These are phyloP conservation scores for Vulpes vulpes DNA, from an alignment of 2,113 vertebrate species.

Conservation along the genomic window DNA sequence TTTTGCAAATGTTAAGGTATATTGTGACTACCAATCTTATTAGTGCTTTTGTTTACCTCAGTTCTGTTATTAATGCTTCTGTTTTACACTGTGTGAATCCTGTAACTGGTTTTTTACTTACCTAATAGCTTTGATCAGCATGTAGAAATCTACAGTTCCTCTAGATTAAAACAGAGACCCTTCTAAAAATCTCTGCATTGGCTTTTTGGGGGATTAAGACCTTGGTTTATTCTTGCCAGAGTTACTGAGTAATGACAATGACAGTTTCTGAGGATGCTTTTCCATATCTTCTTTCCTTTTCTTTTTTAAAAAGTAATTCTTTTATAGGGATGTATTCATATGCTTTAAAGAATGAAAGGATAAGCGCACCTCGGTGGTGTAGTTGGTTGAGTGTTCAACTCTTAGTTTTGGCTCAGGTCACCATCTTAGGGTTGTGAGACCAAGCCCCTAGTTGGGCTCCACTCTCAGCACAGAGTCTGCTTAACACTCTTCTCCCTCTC, in stretches of 20 bases:
- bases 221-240: background rate
- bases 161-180: background rate
- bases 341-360: background rate
- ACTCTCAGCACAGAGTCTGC: background rate
- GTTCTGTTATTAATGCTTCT: background rate
- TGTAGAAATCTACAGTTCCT: background rate
- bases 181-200: slow-evolving; percentile 29
- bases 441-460: background rate
- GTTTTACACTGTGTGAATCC: background rate
- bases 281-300: background rate
- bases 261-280: background rate
- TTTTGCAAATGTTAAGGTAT: background rate
- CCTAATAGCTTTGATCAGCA: background rate
- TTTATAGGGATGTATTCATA: background rate
- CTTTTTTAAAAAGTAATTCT: slow-evolving; percentile 18
- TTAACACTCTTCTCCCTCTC: background rate
- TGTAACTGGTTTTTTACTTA: background rate
- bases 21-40: background rate
- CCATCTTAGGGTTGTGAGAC: background rate
- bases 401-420: background rate
- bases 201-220: background rate
- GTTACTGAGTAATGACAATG: background rate
- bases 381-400: background rate
- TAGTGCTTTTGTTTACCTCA: slow-evolving; percentile 28
- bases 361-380: background rate